Evolutionary conservation across 2,113 vertebrate species (phyloP).

Genomic region (Cinclus mexicanus): DNA sequence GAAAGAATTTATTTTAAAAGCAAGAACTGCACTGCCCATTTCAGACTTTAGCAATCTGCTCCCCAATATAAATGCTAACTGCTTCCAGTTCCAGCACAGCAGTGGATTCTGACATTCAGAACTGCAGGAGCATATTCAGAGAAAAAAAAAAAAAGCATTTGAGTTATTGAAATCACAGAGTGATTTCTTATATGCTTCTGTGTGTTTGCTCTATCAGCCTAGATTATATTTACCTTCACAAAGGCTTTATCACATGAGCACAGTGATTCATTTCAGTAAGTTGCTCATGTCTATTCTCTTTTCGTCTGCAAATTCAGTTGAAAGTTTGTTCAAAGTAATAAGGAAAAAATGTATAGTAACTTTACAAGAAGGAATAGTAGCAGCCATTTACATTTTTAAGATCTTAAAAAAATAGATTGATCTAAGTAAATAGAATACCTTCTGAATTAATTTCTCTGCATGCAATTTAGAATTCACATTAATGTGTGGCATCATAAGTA

Average conservation of each 20-base stretch:
- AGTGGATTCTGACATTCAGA: neutral
- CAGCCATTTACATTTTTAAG: neutral
- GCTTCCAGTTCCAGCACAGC: neutral
- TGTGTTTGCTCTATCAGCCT: neutral
- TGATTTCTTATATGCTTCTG: neutral
- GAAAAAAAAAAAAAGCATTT: neutral
- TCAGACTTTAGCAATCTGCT: neutral
- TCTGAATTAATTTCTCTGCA: neutral
- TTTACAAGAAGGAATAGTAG: neutral
- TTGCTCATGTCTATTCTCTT: neutral
- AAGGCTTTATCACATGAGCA: neutral
- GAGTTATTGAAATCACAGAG: neutral
- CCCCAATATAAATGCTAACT: rapidly evolving
- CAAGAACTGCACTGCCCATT: neutral
- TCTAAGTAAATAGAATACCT: neutral
- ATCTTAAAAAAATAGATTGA: neutral
- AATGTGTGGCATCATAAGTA: neutral
- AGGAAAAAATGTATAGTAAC: neutral
- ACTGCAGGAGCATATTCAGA: neutral
- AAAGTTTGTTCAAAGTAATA: neutral
- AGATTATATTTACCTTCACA: neutral
- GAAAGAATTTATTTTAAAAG: neutral
- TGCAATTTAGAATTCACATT: neutral
- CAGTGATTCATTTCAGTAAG: neutral
- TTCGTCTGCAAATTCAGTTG: neutral